These are phyloP conservation scores for Porites lobata DNA, from an alignment of 92 coral and sea anemone species.

Conservation along the genomic window DNA sequence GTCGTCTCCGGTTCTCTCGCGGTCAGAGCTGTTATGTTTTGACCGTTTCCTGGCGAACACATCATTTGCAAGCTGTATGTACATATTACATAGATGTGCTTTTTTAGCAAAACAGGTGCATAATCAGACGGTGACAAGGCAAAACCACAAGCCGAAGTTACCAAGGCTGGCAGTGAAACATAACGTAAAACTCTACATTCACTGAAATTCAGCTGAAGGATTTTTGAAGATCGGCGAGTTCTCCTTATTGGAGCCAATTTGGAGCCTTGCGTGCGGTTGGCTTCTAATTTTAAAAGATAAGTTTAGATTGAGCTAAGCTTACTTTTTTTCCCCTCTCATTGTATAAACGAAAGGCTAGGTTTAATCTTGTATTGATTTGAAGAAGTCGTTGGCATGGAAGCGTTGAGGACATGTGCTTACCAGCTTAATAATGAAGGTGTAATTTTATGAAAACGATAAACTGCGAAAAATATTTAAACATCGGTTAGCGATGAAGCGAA, in stretches of 20 bases:
- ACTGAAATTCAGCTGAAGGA: no score
- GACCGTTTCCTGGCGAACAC: conserved; percentile 35
- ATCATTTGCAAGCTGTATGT: neutral
- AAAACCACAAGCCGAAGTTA: neutral
- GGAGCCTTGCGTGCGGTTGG: neutral
- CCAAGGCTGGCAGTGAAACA: neutral
- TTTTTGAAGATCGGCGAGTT: no score
- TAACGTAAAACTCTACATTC: no score
- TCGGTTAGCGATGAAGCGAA: neutral
- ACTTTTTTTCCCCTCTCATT: neutral
- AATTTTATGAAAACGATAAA: neutral
- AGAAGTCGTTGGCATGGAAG: neutral
- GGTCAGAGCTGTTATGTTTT: conserved; percentile 10
- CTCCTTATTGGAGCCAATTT: no score
- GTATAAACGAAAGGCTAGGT: neutral
- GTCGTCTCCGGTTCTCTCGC: conserved; percentile 12
- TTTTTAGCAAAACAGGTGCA: conserved; percentile 26
- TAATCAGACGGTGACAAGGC: neutral
- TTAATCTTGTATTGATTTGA: neutral
- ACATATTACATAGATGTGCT: neutral
- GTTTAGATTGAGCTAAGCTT: no score
- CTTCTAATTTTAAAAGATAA: neutral
- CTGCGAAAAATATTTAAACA: neutral
- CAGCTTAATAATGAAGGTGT: neutral
- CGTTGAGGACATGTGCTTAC: neutral